Evolutionary conservation across 2,113 vertebrate genomes (phyloP).

Genomic region (Machaerirhynchus nigripectus): DNA sequence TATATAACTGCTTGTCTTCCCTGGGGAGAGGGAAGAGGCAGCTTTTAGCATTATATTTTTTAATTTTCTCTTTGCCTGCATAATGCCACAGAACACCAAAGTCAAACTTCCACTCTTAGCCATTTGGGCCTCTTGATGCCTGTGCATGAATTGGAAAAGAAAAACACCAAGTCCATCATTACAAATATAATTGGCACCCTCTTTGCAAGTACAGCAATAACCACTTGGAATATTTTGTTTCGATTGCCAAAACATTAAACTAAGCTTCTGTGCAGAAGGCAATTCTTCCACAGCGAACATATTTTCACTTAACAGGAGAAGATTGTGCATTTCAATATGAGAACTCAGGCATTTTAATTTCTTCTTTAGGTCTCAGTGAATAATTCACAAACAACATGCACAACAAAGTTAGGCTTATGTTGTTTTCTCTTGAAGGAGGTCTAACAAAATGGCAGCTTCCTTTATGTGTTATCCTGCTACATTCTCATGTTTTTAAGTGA

Average conservation of each 20-base stretch:
- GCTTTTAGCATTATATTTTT: background rate
- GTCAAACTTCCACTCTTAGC: background rate
- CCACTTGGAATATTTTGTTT: background rate
- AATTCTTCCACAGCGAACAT: background rate
- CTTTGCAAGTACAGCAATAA: background rate
- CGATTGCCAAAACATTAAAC: background rate
- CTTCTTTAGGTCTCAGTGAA: background rate
- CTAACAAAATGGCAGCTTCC: background rate
- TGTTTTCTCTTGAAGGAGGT: background rate
- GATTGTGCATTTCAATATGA: background rate
- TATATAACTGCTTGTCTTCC: background rate
- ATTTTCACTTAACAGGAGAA: slow-evolving; percentile 16
- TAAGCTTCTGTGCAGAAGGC: slow-evolving; percentile 2
- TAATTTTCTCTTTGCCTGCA: background rate
- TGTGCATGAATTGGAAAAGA: background rate
- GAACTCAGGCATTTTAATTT: background rate
- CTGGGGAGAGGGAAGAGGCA: background rate
- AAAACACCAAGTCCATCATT: background rate
- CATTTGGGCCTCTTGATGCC: background rate
- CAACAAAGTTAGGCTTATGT: background rate
- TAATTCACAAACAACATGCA: background rate
- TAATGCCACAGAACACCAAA: background rate
- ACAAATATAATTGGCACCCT: background rate
- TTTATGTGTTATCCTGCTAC: background rate
- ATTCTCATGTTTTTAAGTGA: background rate